Evolutionary conservation across 2,797 vertebrate genomes (phyloP).

Genomic region (Aratinga solstitialis): DNA sequence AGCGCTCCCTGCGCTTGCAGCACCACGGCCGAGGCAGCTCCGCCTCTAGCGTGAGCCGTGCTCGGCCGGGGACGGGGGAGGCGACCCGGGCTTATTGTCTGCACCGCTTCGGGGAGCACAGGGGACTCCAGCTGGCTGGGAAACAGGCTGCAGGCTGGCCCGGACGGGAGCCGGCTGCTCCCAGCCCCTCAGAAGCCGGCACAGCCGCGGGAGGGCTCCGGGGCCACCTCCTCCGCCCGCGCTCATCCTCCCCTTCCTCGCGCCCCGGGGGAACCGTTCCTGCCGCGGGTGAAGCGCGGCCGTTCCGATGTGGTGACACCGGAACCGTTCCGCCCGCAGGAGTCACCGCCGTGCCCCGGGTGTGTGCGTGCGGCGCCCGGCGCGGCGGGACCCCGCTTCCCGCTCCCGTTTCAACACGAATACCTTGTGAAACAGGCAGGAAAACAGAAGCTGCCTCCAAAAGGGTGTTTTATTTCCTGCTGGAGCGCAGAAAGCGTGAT

Average conservation of each 20-base stretch:
- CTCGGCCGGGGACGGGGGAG: neutral
- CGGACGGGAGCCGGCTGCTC: slow-evolving; percentile 28
- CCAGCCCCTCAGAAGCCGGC: slow-evolving; percentile 4
- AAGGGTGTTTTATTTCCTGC: neutral
- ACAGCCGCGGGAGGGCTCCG: neutral
- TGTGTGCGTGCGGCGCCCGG: neutral
- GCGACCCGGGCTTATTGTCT: neutral
- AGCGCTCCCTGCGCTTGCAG: neutral
- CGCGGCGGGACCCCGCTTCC: neutral
- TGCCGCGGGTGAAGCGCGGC: neutral
- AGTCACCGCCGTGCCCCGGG: rapidly evolving
- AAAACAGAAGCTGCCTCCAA: neutral
- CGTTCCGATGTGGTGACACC: neutral
- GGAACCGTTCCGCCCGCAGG: rapidly evolving
- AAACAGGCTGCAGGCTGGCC: slow-evolving; percentile 58
- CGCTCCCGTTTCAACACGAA: neutral
- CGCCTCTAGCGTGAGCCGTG: neutral
- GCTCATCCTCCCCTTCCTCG: neutral
- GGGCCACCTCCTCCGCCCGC: neutral
- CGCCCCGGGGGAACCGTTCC: neutral
- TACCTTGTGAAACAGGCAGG: neutral
- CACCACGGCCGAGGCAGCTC: too few relatives aligned
- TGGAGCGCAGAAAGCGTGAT: neutral
- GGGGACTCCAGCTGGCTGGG: slow-evolving; percentile 57
- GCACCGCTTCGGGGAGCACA: neutral